Percentiles rank a stretch among this genome's conserved stretches.
Conservation (phyloP, 1,140 invertebrate genomes). For the Heliconius eleuchia region DNA sequence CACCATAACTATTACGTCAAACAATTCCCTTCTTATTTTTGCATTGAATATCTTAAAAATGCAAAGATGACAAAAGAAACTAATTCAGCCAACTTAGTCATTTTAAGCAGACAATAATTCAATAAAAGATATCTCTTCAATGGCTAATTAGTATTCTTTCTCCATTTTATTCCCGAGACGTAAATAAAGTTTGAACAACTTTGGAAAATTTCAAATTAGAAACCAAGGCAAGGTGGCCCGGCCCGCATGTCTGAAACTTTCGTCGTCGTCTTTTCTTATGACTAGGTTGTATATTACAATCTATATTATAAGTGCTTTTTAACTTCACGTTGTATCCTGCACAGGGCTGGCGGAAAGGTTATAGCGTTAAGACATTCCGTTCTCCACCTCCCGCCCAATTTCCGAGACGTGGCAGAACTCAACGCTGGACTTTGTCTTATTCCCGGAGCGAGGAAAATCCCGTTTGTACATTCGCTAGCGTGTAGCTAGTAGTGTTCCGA, state of each 20-base stretch:
- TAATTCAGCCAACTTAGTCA: background rate
- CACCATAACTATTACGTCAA: background rate
- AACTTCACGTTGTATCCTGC: too few species aligned
- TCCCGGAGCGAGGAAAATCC: too few species aligned
- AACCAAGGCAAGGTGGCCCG: background rate
- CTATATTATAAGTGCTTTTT: too few species aligned
- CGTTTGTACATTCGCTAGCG: too few species aligned
- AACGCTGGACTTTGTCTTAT: too few species aligned
- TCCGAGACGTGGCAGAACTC: background rate
- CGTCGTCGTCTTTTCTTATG: background rate
- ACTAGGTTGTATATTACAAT: background rate
- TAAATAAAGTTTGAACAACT: slow-evolving; percentile 9
- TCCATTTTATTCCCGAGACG: background rate
- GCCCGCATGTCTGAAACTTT: slow-evolving; percentile 1
- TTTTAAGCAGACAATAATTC: slow-evolving; percentile 9
- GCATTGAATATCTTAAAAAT: background rate
- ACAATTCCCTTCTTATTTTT: background rate
- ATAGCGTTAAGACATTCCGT: background rate
- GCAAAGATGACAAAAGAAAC: background rate
- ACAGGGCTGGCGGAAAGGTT: too few species aligned
- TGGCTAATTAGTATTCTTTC: slow-evolving; percentile 4
- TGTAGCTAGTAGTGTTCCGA: too few species aligned
- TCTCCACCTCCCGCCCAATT: background rate
- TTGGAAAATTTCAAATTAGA: background rate
- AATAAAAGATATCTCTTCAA: background rate